These are phyloP conservation scores for Drosophila mimica DNA, from an alignment of 2,888 invertebrate genomes.

Conservation along the genomic window DNA sequence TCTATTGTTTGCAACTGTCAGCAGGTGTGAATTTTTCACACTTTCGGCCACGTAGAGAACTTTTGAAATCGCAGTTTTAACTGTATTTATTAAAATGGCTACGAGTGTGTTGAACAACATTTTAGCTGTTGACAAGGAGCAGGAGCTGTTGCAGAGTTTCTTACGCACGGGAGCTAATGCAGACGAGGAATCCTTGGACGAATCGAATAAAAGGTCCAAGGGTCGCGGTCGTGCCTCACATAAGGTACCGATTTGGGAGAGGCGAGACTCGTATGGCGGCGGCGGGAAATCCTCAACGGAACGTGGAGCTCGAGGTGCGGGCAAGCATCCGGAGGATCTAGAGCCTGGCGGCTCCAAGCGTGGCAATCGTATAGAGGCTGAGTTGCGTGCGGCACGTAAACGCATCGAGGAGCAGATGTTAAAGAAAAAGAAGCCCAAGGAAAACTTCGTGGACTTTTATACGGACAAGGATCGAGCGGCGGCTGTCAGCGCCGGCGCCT, in stretches of 20 bases:
- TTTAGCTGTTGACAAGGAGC: constrained; percentile 89
- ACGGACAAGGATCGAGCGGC: constrained; percentile 96
- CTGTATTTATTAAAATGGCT: constrained; percentile 65
- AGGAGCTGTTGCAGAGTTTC: constrained; percentile 92
- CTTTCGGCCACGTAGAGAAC: constrained; percentile 19
- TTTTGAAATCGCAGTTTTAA: background rate
- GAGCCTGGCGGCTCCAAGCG: constrained; percentile 59
- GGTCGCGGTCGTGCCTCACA: constrained; percentile 60
- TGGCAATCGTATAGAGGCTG: constrained; percentile 78
- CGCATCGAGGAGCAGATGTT: constrained; percentile 77
- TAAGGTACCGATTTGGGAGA: constrained; percentile 63
- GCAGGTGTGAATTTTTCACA: constrained; percentile 70
- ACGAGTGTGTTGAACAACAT: constrained; percentile 87
- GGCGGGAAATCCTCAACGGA: constrained; percentile 44
- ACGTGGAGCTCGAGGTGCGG: constrained; percentile 48
- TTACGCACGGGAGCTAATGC: constrained; percentile 89
- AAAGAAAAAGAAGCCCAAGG: constrained; percentile 83
- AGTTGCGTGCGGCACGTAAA: constrained; percentile 73
- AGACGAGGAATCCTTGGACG: constrained; percentile 85
- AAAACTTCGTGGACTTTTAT: constrained; percentile 90
- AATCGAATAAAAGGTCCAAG: constrained; percentile 73
- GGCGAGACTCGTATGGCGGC: constrained; percentile 63
- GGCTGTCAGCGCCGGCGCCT: constrained; percentile 91
- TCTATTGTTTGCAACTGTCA: constrained; percentile 57
- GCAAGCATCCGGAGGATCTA: constrained; percentile 61